Base-by-base conservation (phyloP, 1,140 invertebrate genomes). In the Scaptomyza pallida region DNA sequence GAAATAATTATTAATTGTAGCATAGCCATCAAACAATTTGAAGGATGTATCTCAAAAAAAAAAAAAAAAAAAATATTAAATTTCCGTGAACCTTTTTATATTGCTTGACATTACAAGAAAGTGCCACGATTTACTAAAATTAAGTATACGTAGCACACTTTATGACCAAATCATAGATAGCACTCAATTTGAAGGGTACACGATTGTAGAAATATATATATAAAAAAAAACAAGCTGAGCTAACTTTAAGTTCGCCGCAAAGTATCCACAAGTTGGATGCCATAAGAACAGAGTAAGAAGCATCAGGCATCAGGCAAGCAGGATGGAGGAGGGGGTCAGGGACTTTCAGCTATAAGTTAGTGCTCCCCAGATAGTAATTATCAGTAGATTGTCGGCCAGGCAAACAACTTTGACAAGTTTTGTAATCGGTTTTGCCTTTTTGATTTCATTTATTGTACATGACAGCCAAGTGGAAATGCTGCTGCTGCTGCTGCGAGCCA, bases 281-380 rank as follows among this genome's bases (percentile, higher is more conserved):
- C 35, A 12, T 37, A 45, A 33, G 60, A 15, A 10, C 5, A 30
- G 10, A 43, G 40, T 13, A 13, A 4, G 19, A 3, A 17, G 13
- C 26, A 26, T 9, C 3, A 5, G 21, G 23, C n/a, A n/a, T n/a
- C n/a, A 15, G 33, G 43, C 8, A 19, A 33, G 8, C 13, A 21
- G 19, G 30, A 30, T n/a, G 12, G 5, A 2, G 35, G 10, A 13
- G 41, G 10, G 55, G 43, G 30, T 26, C 17, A 41, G 40, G 15
- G 65, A 55, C 26, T 51, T 15, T 19, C 45, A 37, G 71, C 75
- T 78, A 70, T 86, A 86, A 81, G 81, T 86, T 83, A 83, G 80
- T 81, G 78, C 71, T 86, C 81, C 81, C 82, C 82, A 88, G 81
- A 88, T 88, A 86, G 81, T 88, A 86, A 86, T 86, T 86, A 86